A percentile compares a stretch with the other conserved stretches of the same genome.
These are phyloP conservation scores for Aptenodytes forsteri DNA, from an alignment of 2,113 vertebrate species.

Conservation along the genomic window DNA sequence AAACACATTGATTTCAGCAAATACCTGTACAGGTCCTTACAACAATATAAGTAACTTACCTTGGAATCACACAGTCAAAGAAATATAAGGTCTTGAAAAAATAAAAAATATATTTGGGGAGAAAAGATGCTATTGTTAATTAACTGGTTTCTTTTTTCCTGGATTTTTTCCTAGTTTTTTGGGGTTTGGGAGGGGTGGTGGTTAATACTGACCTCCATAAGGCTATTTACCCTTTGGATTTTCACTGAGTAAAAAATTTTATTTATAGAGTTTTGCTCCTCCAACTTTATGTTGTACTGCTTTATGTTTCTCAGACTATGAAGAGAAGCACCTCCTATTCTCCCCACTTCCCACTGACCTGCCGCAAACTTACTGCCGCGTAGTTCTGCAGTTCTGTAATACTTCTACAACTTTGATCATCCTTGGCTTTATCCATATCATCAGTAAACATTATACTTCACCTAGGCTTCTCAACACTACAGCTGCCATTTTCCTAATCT, in stretches of 20 bases:
- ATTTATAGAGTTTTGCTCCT: not conserved
- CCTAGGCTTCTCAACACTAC: not conserved
- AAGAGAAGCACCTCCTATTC: not conserved
- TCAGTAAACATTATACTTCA: not conserved
- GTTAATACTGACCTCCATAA: not conserved
- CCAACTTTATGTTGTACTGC: not conserved
- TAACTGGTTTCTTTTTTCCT: not conserved
- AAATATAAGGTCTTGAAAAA: not conserved
- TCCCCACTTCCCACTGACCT: not conserved
- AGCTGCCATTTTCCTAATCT: not conserved
- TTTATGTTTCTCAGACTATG: not conserved
- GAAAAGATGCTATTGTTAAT: not conserved
- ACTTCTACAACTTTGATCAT: not conserved
- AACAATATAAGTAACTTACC: not conserved
- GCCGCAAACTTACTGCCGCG: not conserved
- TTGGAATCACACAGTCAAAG: not conserved
- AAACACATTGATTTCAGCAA: not conserved
- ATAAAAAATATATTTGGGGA: not conserved
- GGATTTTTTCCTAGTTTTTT: not conserved
- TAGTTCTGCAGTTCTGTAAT: not conserved
- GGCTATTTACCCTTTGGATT: not conserved
- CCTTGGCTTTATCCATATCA: not conserved
- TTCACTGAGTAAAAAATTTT: not conserved
- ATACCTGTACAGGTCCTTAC: not conserved
- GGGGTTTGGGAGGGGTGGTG: accelerated